Conservation (phyloP, 23 tunicate species). For the Corella eumyota region DNA sequence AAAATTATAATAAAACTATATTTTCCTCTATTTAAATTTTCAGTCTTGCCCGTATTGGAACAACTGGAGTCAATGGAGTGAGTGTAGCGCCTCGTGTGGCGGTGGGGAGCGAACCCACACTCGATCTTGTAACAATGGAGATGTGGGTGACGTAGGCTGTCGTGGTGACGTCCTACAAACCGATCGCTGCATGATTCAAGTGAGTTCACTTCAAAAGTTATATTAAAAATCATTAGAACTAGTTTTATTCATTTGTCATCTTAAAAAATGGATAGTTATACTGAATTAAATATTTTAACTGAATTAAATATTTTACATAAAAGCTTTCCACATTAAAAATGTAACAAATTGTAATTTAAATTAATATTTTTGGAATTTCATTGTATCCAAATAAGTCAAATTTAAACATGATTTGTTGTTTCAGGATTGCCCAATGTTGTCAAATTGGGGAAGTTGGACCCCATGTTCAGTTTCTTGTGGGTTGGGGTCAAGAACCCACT, state of each 20-base stretch:
- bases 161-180: slow-evolving; percentile 33
- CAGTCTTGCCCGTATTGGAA: slow-evolving; percentile 88
- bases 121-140: slow-evolving; percentile 63
- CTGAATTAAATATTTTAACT: too few relatives aligned
- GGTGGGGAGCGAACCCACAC: slow-evolving; percentile 43
- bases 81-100: slow-evolving; percentile 63
- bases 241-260: too few relatives aligned
- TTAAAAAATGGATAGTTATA: too few relatives aligned
- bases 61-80: slow-evolving; percentile 59
- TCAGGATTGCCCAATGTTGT: slow-evolving; percentile 65
- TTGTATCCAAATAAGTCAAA: too few relatives aligned
- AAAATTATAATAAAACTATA: too few relatives aligned
- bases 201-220: slow-evolving; percentile 2
- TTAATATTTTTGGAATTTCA: too few relatives aligned
- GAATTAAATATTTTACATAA: background rate
- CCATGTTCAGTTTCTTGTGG: slow-evolving; percentile 59
- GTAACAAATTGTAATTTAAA: too few relatives aligned
- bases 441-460: slow-evolving; percentile 61
- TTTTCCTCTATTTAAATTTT: too few relatives aligned
- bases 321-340: too few relatives aligned
- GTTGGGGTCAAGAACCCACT: slow-evolving; percentile 37
- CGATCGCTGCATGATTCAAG: slow-evolving; percentile 46
- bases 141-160: slow-evolving; percentile 71
- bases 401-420: too few relatives aligned
- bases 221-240: too few relatives aligned